A percentile compares a stretch with the other conserved stretches of the same genome.
These are phyloP conservation scores for Alauda arvensis DNA, from an alignment of 2,797 vertebrate species.

Conservation along the genomic window DNA sequence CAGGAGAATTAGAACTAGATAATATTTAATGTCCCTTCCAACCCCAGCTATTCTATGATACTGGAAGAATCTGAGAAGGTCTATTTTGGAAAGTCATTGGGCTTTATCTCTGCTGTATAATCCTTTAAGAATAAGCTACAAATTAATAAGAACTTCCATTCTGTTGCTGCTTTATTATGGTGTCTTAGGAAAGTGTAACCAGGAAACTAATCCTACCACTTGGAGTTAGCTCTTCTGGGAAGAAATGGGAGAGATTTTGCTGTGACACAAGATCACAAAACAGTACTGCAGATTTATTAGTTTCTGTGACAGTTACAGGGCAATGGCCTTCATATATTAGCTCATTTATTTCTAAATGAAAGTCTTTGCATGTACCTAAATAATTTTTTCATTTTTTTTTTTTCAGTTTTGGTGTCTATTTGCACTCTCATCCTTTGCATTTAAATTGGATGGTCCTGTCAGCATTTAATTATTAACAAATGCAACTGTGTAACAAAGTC, in stretches of 20 bases:
- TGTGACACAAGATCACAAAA: not conserved
- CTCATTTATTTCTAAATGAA: not conserved
- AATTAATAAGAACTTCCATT: not conserved
- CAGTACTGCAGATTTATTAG: not conserved
- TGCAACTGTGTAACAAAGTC: not conserved
- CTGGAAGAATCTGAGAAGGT: not conserved
- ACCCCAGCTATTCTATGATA: not conserved
- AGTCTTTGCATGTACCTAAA: not conserved
- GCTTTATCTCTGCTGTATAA: not conserved
- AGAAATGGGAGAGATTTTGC: not conserved
- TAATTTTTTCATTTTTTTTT: not conserved
- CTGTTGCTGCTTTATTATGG: not conserved
- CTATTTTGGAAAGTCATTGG: not conserved
- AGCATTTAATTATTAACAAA: slow-evolving; percentile 29
- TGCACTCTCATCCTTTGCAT: not conserved
- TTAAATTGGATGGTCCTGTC: not conserved
- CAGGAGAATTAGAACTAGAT: not conserved
- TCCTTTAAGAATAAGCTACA: not conserved
- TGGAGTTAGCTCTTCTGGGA: not conserved
- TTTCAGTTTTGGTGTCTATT: not conserved
- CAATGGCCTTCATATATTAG: not conserved
- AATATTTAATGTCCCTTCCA: not conserved
- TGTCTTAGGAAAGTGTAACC: not conserved
- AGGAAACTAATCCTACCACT: not conserved
- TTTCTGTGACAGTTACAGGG: not conserved